A percentile compares a stretch with the other conserved stretches of the same genome.
These are phyloP conservation scores for Pelagia noctiluca DNA, from an alignment of 30 jellyfish, hydroid and myxozoan species.

Conservation along the genomic window DNA sequence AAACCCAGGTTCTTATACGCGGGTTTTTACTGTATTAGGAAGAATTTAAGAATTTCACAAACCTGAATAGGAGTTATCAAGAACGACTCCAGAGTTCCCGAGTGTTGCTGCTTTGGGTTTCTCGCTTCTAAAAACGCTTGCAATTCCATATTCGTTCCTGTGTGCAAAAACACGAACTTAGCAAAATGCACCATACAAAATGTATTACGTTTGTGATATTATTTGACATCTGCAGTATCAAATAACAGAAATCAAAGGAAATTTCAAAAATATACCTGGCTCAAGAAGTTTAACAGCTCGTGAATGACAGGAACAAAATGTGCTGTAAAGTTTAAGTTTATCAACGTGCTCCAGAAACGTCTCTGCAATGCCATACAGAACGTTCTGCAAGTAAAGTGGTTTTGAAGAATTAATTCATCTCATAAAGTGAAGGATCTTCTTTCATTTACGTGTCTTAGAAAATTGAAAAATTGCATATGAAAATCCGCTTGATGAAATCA, in stretches of 20 bases:
- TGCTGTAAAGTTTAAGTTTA: slow-evolving; percentile 93
- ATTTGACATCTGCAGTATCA: too few species aligned
- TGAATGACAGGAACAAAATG: slow-evolving; percentile 98
- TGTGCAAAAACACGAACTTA: too few species aligned
- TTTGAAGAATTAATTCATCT: too few species aligned
- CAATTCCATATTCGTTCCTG: slow-evolving; percentile 83
- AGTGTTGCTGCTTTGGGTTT: slow-evolving; percentile 96
- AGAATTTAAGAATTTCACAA: neutral
- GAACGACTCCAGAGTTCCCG: slow-evolving; percentile 92
- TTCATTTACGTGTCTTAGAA: too few species aligned
- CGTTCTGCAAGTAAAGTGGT: slow-evolving; percentile 59
- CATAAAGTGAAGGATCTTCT: too few species aligned
- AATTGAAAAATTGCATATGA: too few species aligned
- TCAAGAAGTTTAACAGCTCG: slow-evolving; percentile 93
- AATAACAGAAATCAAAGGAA: too few species aligned
- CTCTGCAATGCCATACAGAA: slow-evolving; percentile 89
- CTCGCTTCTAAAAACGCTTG: slow-evolving; percentile 91
- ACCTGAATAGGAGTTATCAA: slow-evolving; percentile 96
- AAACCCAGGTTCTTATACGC: too few species aligned
- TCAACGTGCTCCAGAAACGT: slow-evolving; percentile 88
- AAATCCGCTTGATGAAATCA: too few species aligned
- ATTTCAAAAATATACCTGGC: slow-evolving; percentile 61
- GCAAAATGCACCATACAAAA: too few species aligned
- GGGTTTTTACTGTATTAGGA: too few species aligned
- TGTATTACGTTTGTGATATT: too few species aligned